A percentile compares a stretch with the other conserved stretches of the same genome.
Conservation (phyloP, 1,140 invertebrate genomes). For the Dysdera silvatica region DNA sequence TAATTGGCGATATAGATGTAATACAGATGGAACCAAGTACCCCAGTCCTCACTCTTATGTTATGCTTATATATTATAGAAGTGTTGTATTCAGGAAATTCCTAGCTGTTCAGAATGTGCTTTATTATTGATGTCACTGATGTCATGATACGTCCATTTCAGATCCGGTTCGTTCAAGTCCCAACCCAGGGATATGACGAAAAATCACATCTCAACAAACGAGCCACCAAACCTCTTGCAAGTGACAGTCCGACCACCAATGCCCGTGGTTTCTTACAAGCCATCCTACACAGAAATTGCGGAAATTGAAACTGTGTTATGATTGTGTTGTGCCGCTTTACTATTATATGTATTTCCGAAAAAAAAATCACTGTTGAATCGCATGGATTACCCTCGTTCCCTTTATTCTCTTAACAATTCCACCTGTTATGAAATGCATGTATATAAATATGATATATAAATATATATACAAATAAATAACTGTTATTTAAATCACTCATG, state of each 20-base stretch:
- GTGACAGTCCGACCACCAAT: conserved; percentile 2
- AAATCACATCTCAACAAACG: conserved; percentile 20
- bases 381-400: not conserved
- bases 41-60: not conserved
- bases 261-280: not conserved
- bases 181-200: conserved; percentile 22
- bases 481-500: no score
- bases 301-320: conserved; percentile 30
- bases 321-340: conserved; percentile 14
- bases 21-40: not conserved
- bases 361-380: not conserved
- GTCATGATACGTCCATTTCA: not conserved
- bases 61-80: not conserved
- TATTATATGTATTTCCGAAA: conserved; percentile 5
- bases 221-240: conserved; percentile 15
- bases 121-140: not conserved
- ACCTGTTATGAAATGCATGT: conserved; percentile 31
- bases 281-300: conserved; percentile 23
- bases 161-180: no score
- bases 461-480: conserved; percentile 17
- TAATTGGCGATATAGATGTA: no score
- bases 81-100: not conserved
- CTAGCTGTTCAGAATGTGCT: not conserved
- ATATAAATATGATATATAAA: conserved; percentile 16
- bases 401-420: conserved; percentile 8